A percentile compares a stretch with the other conserved stretches of the same genome.
These are phyloP conservation scores for Pogonomyrmex barbatus DNA, from an alignment of 1,140 invertebrate genomes.

Conservation along the genomic window DNA sequence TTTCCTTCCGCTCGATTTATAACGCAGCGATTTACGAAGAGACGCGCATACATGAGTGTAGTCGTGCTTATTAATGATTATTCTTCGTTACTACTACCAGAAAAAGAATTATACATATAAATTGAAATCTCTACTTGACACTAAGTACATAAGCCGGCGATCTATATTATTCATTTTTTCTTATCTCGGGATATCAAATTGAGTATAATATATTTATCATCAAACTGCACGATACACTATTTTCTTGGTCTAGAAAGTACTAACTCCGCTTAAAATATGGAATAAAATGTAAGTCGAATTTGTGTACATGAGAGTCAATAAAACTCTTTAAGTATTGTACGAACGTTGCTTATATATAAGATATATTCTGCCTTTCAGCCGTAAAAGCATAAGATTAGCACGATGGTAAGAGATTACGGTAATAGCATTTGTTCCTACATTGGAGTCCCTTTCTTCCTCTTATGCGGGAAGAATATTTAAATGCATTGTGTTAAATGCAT, in stretches of 20 bases:
- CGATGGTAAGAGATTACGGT: slow-evolving; percentile 28
- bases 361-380: slow-evolving; percentile 13
- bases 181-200: not conserved
- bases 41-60: slow-evolving; percentile 3
- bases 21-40: slow-evolving; percentile 28
- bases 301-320: slow-evolving; percentile 15
- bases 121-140: slow-evolving; percentile 10
- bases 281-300: slow-evolving; percentile 31
- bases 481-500: slow-evolving; percentile 45
- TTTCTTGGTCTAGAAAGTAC: slow-evolving; percentile 10
- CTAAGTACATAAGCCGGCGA: slow-evolving; percentile 39
- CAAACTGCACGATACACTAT: not conserved
- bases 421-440: slow-evolving; percentile 26
- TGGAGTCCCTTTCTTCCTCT: not conserved
- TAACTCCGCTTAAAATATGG: not conserved
- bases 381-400: slow-evolving; percentile 34
- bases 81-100: not conserved
- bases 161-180: not conserved
- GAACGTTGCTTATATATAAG: slow-evolving; percentile 41
- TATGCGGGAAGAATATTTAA: slow-evolving; percentile 27
- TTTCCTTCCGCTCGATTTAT: not conserved
- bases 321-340: slow-evolving; percentile 27
- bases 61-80: slow-evolving; percentile 1
- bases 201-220: not conserved
- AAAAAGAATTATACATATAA: slow-evolving; percentile 30